These are phyloP conservation scores for Anhinga anhinga DNA, from an alignment of 2,113 vertebrate genomes.

Conservation along the genomic window DNA sequence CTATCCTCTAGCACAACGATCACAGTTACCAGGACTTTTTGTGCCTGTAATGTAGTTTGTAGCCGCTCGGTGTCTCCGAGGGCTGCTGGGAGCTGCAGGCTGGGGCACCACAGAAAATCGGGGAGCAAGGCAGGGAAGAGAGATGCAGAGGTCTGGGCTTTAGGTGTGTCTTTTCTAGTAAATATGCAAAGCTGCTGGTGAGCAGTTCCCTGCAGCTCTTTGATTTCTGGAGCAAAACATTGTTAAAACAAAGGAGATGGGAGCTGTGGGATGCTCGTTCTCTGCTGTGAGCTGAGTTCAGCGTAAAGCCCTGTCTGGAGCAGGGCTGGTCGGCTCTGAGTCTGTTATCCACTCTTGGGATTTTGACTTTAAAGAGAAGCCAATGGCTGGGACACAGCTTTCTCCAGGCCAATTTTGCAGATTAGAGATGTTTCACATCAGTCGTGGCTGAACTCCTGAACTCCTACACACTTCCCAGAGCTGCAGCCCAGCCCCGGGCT, in stretches of 20 bases:
- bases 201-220: neutral
- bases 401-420: neutral
- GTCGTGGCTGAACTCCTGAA: slow-evolving; percentile 16
- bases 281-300: neutral
- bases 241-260: neutral
- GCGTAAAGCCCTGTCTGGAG: neutral
- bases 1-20: neutral
- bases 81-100: neutral
- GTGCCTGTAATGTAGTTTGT: neutral
- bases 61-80: neutral
- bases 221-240: neutral
- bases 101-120: neutral
- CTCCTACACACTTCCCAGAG: neutral
- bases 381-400: neutral
- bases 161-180: neutral
- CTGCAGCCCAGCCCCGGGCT: neutral
- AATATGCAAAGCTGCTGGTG: neutral
- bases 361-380: neutral
- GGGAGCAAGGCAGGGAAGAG: neutral
- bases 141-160: neutral
- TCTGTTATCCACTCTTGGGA: neutral
- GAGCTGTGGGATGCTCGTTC: neutral
- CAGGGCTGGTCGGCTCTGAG: rapidly evolving
- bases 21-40: rapidly evolving
- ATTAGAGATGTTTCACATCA: neutral